Conservation (phyloP, 2,113 vertebrate genomes). For the Microtus ochrogaster region DNA sequence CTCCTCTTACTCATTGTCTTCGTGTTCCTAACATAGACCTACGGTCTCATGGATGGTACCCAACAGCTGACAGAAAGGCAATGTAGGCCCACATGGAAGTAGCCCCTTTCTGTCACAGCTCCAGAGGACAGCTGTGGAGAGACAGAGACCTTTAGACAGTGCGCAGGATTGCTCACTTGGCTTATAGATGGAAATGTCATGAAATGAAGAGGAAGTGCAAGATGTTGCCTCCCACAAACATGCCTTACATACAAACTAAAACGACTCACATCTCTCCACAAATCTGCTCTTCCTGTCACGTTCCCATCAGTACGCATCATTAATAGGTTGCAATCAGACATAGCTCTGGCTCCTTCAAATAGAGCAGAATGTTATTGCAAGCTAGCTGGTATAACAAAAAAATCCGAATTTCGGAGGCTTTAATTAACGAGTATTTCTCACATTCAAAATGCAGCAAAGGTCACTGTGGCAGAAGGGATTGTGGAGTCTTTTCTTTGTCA, state of each 20-base stretch:
- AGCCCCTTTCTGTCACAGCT: neutral
- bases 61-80: neutral
- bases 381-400: constrained; percentile 14
- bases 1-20: neutral
- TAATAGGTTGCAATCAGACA: neutral
- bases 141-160: neutral
- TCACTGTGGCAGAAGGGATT: neutral
- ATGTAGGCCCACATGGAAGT: neutral
- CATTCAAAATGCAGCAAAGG: neutral
- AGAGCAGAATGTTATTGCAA: neutral
- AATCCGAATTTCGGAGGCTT: constrained; percentile 22
- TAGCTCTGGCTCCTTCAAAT: neutral
- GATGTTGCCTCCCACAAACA: neutral
- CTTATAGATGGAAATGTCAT: neutral
- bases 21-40: neutral
- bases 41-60: neutral
- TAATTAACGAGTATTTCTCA: neutral
- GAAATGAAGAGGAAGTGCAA: neutral
- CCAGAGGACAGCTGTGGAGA: neutral
- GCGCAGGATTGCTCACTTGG: neutral
- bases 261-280: neutral
- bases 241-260: neutral
- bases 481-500: neutral
- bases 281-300: neutral
- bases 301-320: neutral